These are phyloP conservation scores for Pycnomerus fuliginosus DNA, from an alignment of 2,888 invertebrate species.

Conservation along the genomic window DNA sequence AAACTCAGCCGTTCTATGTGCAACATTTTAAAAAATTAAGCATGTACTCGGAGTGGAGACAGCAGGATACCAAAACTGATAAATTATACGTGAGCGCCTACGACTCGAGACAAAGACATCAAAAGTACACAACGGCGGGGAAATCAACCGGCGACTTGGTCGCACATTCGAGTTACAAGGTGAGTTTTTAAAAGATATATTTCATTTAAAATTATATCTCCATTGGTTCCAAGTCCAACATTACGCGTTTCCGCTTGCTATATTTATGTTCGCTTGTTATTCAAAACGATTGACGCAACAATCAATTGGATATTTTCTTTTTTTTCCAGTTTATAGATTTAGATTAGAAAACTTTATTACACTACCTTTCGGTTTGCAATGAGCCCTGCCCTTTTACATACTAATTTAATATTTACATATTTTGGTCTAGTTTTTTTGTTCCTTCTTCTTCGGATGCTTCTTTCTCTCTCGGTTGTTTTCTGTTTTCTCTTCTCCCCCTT, in stretches of 20 bases:
- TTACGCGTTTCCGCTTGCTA: conserved; percentile 15
- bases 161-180: conserved; percentile 53
- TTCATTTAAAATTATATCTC: conserved; percentile 6
- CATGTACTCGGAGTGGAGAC: conserved; percentile 93
- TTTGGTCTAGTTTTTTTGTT: no score
- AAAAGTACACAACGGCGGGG: conserved; percentile 61
- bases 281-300: conserved; percentile 6
- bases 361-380: no score
- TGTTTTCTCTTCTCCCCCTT: no score
- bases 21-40: conserved; percentile 86
- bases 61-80: conserved; percentile 51
- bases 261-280: conserved; percentile 12
- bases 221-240: conserved; percentile 14
- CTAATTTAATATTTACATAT: no score
- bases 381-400: no score
- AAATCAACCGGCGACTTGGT: conserved; percentile 51
- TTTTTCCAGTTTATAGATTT: conserved; percentile 18
- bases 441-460: no score
- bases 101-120: conserved; percentile 75
- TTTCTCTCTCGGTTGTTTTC: no score
- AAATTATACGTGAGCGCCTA: conserved; percentile 56
- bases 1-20: conserved; percentile 93
- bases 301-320: no score
- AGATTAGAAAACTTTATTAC: no score
- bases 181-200: conserved; percentile 29